These are phyloP conservation scores for Caenorhabditis sp. DNA, from an alignment of 2,888 invertebrate species.

Conservation along the genomic window DNA sequence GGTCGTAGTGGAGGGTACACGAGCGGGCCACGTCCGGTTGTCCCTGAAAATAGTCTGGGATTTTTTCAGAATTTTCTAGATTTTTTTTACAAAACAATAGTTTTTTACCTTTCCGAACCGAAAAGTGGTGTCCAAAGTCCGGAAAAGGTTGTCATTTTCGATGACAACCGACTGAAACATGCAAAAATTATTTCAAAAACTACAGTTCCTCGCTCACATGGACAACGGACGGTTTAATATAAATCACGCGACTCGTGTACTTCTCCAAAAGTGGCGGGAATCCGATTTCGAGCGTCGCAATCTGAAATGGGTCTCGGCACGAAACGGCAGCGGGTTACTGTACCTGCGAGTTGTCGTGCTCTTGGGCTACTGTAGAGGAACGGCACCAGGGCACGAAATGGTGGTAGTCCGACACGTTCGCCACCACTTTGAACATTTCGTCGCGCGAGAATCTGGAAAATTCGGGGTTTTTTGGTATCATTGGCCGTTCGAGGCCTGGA, in stretches of 20 bases:
- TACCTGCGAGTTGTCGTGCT: conserved; percentile 55
- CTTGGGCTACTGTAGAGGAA: conserved; percentile 57
- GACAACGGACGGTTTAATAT: conserved; percentile 72
- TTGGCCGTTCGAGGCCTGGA: too few species aligned
- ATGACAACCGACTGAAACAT: conserved; percentile 86
- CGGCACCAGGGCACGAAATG: conserved; percentile 76
- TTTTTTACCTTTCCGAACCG: conserved; percentile 86
- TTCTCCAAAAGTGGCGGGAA: conserved; percentile 72
- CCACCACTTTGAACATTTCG: conserved; percentile 75
- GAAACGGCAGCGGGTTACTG: too few species aligned
- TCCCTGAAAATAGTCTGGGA: conserved; percentile 28
- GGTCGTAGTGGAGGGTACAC: conserved; percentile 80
- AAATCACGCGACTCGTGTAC: conserved; percentile 75
- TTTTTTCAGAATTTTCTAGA: conserved; percentile 3
- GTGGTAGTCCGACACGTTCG: conserved; percentile 71
- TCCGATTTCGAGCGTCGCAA: conserved; percentile 72
- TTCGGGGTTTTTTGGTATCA: too few species aligned
- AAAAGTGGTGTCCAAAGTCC: conserved; percentile 92
- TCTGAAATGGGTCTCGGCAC: conserved; percentile 33
- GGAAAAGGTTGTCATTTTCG: conserved; percentile 89
- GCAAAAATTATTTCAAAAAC: neutral
- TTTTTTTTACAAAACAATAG: conserved; percentile 79
- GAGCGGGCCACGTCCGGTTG: conserved; percentile 35
- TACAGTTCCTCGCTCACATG: conserved; percentile 56
- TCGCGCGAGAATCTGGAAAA: conserved; percentile 71